Conservation (phyloP, 92 coral and sea anemone genomes). For the Plumapathes pennacea region DNA sequence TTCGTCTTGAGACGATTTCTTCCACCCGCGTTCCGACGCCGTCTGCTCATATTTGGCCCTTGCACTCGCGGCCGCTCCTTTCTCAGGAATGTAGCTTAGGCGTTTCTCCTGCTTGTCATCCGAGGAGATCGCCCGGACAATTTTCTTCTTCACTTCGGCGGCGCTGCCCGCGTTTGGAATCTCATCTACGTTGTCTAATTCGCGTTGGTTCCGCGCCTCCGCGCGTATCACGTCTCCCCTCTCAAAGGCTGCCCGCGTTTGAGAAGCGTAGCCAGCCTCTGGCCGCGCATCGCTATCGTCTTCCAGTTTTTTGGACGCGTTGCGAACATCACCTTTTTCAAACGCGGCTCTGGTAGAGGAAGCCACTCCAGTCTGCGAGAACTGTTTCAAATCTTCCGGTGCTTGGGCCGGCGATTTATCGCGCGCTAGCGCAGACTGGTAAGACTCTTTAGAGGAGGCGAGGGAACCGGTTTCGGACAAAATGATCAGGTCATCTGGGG, state of each 20-base stretch:
- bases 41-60: slow-evolving; percentile 28
- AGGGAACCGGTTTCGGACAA: slow-evolving; percentile 64
- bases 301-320: slow-evolving; percentile 28
- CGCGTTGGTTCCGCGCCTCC: slow-evolving; percentile 36
- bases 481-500: slow-evolving; percentile 59
- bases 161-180: slow-evolving; percentile 68
- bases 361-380: slow-evolving; percentile 73
- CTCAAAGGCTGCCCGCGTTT: slow-evolving; percentile 60
- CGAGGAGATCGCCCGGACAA: slow-evolving; percentile 32
- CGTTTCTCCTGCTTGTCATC: slow-evolving; percentile 70
- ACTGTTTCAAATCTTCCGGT: slow-evolving; percentile 32
- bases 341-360: slow-evolving; percentile 65
- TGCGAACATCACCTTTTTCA: slow-evolving; percentile 49
- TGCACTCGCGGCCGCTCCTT: slow-evolving; percentile 60
- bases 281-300: slow-evolving; percentile 54
- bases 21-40: slow-evolving; percentile 3
- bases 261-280: slow-evolving; percentile 57
- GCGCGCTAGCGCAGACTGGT: slow-evolving; percentile 51
- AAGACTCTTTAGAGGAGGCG: too few relatives aligned
- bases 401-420: slow-evolving; percentile 9
- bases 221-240: slow-evolving; percentile 43
- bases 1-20: slow-evolving; percentile 35
- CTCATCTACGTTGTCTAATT: slow-evolving; percentile 48
- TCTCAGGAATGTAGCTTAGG: slow-evolving; percentile 72
- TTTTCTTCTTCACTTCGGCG: slow-evolving; percentile 46